Percentiles rank a stretch among this genome's conserved stretches.
Evolutionary conservation across 2,113 vertebrate genomes (phyloP).

Genomic region (Vidua macroura): DNA sequence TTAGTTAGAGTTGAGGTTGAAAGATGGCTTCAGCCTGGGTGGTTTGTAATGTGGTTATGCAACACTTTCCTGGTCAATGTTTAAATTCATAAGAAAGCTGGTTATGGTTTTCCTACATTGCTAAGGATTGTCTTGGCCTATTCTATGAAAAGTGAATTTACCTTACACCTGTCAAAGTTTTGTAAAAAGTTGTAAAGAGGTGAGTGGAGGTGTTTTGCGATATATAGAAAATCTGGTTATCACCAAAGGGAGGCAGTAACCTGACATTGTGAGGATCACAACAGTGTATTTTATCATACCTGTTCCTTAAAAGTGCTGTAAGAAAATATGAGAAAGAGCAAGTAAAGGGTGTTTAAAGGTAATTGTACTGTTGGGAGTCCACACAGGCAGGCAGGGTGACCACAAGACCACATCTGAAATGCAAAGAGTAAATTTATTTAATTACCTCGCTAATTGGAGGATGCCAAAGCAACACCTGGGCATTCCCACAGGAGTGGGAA

Average conservation of each 20-base stretch:
- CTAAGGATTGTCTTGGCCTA: not conserved
- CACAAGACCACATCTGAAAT: not conserved
- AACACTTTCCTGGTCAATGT: not conserved
- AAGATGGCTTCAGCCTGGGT: not conserved
- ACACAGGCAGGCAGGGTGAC: not conserved
- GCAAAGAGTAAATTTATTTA: not conserved
- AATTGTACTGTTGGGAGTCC: not conserved
- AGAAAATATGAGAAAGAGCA: not conserved
- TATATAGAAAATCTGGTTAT: not conserved
- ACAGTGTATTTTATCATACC: not conserved
- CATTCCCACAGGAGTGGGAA: not conserved
- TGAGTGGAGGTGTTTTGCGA: not conserved
- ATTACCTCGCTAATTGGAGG: fast-evolving
- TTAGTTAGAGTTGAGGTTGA: not conserved
- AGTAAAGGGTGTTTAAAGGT: not conserved
- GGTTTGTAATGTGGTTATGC: not conserved
- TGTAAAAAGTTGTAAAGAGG: not conserved
- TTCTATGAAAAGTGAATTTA: not conserved
- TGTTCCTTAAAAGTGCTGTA: not conserved
- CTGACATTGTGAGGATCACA: not conserved
- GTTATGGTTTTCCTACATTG: not conserved
- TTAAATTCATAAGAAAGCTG: not conserved
- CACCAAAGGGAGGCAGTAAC: not conserved
- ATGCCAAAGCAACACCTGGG: not conserved
- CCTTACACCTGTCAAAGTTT: not conserved